Evolutionary conservation across 2,888 invertebrate genomes (phyloP), one percentile per base, ranked within the genome.

Genomic region (Pyrrhia umbra): DNA sequence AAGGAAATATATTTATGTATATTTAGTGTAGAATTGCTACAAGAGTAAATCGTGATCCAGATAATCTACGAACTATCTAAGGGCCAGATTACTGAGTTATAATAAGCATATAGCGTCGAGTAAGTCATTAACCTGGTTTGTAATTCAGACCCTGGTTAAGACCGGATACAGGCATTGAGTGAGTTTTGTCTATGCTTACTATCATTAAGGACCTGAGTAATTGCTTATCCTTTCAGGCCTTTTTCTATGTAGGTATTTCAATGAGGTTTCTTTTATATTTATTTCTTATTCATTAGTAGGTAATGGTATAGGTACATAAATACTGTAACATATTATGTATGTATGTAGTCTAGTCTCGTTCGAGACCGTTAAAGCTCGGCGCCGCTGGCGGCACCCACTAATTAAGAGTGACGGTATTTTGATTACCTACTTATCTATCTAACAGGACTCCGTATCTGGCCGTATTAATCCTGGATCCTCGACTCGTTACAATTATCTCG

Each of bases 341-440:
- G 45, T 42, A 70, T 64, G 15, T 54, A 64, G 58, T 63, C 45
- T 57, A 64, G 71, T 64, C 75, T 70, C 37, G 71, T 63, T 58
- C 66, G 40, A 60, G 68, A 64, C 84, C 78, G 84, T 82, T 83
- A 83, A 76, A 67, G 60, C 72, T 59, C 72, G 79, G 76, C 79
- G 81, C 81, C 83, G 85, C 81, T 86, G 80, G 79, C 83, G 83
- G 86, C 88, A 88, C 87, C 88, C 85, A 78, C 81, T 92, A 92
- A 93, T 92, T 90, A 92, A 90, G 89, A 92, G 87, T 89, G 92
- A 93, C 93, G 90, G 92, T 84, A 92, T 92, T 91, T 92, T 91
- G 90, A 92, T 93, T 91, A 89, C 90, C 89, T 92, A 88, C 87
- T 93, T 93, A 92, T 90, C 88, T 82, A 79, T 75, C 77, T 87